Percentiles rank a stretch among this genome's conserved stretches.
Evolutionary conservation across 2,797 vertebrate genomes (phyloP).

Genomic region (Phalloptychus januarius): DNA sequence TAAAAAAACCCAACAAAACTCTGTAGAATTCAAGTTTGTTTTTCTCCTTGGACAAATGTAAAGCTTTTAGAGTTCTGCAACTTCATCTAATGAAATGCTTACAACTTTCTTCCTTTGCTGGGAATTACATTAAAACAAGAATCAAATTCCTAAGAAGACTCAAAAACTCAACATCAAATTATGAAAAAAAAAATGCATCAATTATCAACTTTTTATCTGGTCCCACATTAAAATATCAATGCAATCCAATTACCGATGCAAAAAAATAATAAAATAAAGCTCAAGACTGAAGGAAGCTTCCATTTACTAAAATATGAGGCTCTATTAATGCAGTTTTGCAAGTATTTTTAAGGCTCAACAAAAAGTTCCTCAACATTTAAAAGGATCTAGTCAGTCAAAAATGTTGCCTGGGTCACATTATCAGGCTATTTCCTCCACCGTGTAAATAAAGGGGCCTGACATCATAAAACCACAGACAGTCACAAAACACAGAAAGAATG

Average conservation of each 20-base stretch:
- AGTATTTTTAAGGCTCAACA: not conserved
- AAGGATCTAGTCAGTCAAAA: not conserved
- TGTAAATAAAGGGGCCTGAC: not conserved
- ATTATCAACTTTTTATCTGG: not conserved
- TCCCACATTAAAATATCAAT: not conserved
- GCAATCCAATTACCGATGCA: not conserved
- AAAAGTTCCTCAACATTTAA: not conserved
- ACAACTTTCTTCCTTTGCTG: not conserved
- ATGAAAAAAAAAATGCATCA: not conserved
- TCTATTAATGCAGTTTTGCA: not conserved
- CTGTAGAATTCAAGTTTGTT: not conserved
- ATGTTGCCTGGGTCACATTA: not conserved
- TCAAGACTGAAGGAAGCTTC: not conserved
- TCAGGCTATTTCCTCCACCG: not conserved
- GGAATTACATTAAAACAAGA: not conserved
- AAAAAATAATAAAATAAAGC: not conserved
- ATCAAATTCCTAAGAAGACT: not conserved
- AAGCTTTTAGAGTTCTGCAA: not conserved
- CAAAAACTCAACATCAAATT: not conserved
- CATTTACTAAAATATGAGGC: not conserved
- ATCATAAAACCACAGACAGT: constrained; percentile 15
- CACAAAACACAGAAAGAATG: constrained; percentile 12
- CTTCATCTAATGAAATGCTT: not conserved
- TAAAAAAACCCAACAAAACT: not conserved
- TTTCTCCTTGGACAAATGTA: not conserved